These are phyloP conservation scores for Hippopotamus amphibius DNA, from an alignment of 2,113 vertebrate species.

Conservation along the genomic window DNA sequence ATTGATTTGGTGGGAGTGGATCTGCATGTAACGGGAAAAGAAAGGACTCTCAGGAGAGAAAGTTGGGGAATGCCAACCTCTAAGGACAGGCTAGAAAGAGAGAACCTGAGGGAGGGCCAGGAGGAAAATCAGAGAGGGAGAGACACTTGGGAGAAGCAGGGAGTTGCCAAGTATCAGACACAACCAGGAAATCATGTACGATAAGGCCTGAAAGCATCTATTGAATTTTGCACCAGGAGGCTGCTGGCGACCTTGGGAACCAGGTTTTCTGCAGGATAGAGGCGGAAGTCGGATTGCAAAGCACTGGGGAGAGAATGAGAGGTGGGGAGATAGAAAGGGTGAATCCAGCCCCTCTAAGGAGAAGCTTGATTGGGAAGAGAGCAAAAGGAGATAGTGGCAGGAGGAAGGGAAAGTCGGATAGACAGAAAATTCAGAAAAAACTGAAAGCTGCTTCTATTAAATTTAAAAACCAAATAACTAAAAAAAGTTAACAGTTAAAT, in stretches of 20 bases:
- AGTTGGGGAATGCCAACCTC: not conserved
- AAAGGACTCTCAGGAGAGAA: not conserved
- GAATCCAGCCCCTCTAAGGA: not conserved
- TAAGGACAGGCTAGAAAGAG: not conserved
- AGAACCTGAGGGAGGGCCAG: not conserved
- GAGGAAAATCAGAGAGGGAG: not conserved
- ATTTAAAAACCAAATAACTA: not conserved
- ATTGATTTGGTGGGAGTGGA: not conserved
- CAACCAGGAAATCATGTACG: fast-evolving
- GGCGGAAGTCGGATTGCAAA: not conserved
- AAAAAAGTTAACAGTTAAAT: not conserved
- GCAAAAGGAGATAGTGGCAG: not conserved
- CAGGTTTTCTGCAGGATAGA: not conserved
- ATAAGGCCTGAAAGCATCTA: not conserved
- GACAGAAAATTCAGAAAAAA: not conserved
- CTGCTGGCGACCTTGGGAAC: not conserved
- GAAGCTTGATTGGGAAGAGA: not conserved
- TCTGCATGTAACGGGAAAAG: not conserved
- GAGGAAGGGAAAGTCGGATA: not conserved
- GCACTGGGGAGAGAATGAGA: no score
- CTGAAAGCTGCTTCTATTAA: not conserved
- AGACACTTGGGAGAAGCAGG: not conserved
- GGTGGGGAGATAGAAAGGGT: no score
- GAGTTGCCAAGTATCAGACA: not conserved
- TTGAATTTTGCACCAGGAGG: not conserved